Base-by-base conservation (phyloP, 2,888 invertebrate species). In the Polydrusus pterygomalis region DNA sequence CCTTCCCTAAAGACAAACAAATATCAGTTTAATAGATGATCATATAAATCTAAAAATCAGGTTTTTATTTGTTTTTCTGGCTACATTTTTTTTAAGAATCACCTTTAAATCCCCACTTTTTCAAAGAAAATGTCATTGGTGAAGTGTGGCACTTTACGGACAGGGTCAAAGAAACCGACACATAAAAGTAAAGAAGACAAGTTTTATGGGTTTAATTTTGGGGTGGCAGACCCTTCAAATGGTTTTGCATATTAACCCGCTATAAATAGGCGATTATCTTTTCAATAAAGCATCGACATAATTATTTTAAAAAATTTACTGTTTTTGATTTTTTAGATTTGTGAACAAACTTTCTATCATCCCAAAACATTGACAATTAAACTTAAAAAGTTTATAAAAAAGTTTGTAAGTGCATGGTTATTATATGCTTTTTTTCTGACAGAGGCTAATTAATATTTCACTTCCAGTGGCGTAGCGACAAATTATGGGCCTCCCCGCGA, bases 121-220 rank as follows among this genome's bases (percentile, higher is more conserved):
- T 49, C 47, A 49, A 17, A 49, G 47, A 17, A 49, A 49, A 49
- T 49, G 47, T 49, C 47, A 49, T 17, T 49, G 15, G 7, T 49
- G 17, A 49, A 15, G 47, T 49, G 9, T 49, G 17, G n/a, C 17
- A 49, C 47, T 49, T 49, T 17, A 7, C 47, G 9, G 17, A 49
- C 17, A 17, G 47, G 47, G 47, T 49, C 9, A n/a, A 49, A 17
- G 47, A 49, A 49, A 17, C 47, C 3, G 47, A 49, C 47, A 49
- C 17, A 49, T 49, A 49, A 49, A 49, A 49, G n/a, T 15, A 17
- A 49, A 49, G 17, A 17, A 9, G 47, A 17, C 17, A 6, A 17
- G 17, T 49, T 49, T 49, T 49, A 49, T 17, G 17, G 17, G 15
- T 9, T 49, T 17, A 17, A 49, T 17, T 49, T 49, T 49, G 47